Base-by-base conservation (phyloP, 1,140 invertebrate genomes). In the Drosophila ercepeae region DNA sequence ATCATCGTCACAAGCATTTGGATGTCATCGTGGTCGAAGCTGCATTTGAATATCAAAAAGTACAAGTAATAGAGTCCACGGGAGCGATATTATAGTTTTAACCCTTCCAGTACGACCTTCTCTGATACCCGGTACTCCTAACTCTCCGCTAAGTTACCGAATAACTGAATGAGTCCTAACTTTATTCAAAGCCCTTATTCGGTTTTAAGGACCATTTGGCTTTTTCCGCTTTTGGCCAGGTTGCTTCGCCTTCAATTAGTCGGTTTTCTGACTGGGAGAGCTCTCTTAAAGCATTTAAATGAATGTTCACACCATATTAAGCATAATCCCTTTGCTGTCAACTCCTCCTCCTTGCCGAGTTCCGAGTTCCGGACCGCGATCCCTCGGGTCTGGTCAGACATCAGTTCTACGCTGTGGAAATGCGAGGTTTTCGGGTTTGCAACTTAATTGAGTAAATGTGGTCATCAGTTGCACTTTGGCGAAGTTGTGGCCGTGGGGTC, bases 371-470 rank as follows among this genome's bases (percentile, higher is more conserved):
- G 27, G 8, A 29, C 27, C 27, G 27, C 27, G 27, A 29, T 29
- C 27, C 27, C 29, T 32, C 3, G 29, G 11, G 9, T 11, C 29
- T 8, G 29, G 29, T 32, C 25, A 25, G 23, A 7, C 11, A 39
- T 36, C 46, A 23, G 19, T 23, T 18, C 45, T 34, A 55, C 60
- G 36, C 27, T 61, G 50, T 54, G 68, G 64, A 67, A 75, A 39
- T 39, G 36, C 36, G 36, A 32, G 36, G n/a, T 39, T 39, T 39
- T 39, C 36, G n/a, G 13, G 4, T 68, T 75, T 75, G 73, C 63
- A 75, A 75, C 73, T 61, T 75, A 75, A 75, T 75, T 75, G 73
- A 75, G 73, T 75, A 75, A 75, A 75, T 75, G 73, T 75, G 73
- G 73, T 75, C 73, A 75, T 75, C 73, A 75, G 72, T 69, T 44